Conservation (phyloP, 1,140 invertebrate species). For the Pectinophora gossypiella region DNA sequence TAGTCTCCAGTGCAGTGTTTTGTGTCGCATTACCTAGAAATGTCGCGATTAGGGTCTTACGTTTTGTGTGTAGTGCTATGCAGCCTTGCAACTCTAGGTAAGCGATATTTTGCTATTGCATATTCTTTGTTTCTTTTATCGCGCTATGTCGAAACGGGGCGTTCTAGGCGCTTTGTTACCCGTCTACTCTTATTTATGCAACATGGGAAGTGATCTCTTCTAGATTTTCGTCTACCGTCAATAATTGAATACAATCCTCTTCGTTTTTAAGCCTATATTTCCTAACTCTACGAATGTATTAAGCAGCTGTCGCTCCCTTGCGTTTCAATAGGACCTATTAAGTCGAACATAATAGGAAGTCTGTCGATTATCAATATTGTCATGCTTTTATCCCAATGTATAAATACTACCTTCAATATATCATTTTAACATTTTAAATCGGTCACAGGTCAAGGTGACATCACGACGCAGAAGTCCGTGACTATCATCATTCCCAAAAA, state of each 20-base stretch:
- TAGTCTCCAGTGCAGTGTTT: background rate
- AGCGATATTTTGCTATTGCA: constrained; percentile 27
- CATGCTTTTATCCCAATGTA: background rate
- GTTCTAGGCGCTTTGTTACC: too few relatives aligned
- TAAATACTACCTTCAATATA: background rate
- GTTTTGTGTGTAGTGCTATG: constrained; percentile 42
- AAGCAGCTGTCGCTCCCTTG: background rate
- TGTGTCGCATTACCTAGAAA: constrained; percentile 15
- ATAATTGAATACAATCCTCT: too few relatives aligned
- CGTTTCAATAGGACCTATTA: background rate
- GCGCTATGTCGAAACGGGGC: background rate
- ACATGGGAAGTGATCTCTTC: too few relatives aligned
- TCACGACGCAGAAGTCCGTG: constrained; percentile 18
- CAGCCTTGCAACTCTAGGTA: constrained; percentile 44
- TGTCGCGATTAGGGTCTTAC: constrained; percentile 46
- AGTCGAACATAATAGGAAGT: background rate
- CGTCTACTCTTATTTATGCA: too few relatives aligned
- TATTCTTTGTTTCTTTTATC: constrained; percentile 39
- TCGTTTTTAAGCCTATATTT: background rate
- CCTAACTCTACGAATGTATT: background rate
- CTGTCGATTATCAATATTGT: background rate
- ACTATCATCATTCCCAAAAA: constrained; percentile 13
- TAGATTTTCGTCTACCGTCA: too few relatives aligned
- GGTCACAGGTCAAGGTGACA: constrained; percentile 28
- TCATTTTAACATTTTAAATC: background rate